Evolutionary conservation across 2,888 invertebrate genomes (phyloP).

Genomic region (Spodoptera littoralis): DNA sequence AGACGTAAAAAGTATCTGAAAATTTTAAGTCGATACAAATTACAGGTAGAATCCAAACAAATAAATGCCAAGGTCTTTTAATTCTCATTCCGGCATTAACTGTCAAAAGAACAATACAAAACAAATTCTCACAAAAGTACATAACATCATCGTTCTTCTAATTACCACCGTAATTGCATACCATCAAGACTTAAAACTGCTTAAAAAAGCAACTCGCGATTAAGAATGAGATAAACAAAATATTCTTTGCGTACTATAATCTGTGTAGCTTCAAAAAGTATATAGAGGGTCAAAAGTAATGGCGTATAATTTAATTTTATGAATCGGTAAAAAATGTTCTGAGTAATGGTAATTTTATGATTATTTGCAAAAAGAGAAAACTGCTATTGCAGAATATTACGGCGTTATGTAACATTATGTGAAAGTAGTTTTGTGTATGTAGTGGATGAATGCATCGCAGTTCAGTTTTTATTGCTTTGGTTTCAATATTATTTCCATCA

Average conservation of each 20-base stretch:
- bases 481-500: neutral
- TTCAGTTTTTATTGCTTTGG: slow-evolving; percentile 6
- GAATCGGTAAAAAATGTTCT: too few relatives aligned
- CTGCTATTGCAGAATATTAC: slow-evolving; percentile 9
- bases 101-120: slow-evolving; percentile 38
- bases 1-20: too few relatives aligned
- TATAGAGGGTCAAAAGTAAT: slow-evolving; percentile 1
- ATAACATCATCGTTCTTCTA: slow-evolving; percentile 18
- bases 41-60: slow-evolving; percentile 11
- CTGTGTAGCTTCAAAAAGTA: slow-evolving; percentile 2
- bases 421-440: slow-evolving; percentile 15
- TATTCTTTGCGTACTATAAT: slow-evolving; percentile 17
- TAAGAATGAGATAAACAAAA: slow-evolving; percentile 21
- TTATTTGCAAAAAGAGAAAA: slow-evolving; percentile 29
- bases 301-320: too few relatives aligned
- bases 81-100: slow-evolving; percentile 21
- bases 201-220: slow-evolving; percentile 24
- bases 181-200: slow-evolving; percentile 19
- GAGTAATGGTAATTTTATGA: neutral
- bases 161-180: slow-evolving; percentile 41
- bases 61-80: slow-evolving; percentile 39
- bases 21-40: slow-evolving; percentile 5
- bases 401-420: slow-evolving; percentile 13
- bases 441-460: slow-evolving; percentile 18
- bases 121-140: slow-evolving; percentile 35